Evolutionary conservation across 2,797 vertebrate species (phyloP).

Genomic region (Lacerta bilineata): DNA sequence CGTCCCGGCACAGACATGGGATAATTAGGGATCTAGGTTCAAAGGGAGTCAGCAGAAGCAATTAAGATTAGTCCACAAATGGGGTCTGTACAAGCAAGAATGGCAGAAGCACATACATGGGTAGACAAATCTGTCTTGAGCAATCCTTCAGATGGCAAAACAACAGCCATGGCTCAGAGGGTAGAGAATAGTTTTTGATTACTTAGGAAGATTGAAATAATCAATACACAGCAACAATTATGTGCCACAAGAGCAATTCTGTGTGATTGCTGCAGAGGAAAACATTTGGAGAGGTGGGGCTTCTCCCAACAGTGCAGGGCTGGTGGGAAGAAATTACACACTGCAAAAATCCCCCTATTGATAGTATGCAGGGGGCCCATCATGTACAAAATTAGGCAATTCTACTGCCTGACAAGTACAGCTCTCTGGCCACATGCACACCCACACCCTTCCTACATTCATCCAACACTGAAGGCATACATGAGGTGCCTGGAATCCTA

Average conservation of each 20-base stretch:
- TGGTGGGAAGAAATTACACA: not conserved
- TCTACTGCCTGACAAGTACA: not conserved
- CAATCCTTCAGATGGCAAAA: not conserved
- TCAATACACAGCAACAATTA: not conserved
- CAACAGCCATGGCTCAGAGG: not conserved
- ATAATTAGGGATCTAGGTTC: conserved; percentile 17
- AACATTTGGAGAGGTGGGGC: not conserved
- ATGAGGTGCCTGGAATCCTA: not conserved
- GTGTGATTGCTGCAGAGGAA: not conserved
- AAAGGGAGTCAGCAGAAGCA: conserved; percentile 18
- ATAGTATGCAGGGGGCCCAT: not conserved
- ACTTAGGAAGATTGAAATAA: not conserved
- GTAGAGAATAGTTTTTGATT: too few species aligned
- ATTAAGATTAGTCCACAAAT: conserved; percentile 22
- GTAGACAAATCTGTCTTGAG: not conserved
- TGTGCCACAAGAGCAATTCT: not conserved
- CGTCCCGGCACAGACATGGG: conserved; percentile 16
- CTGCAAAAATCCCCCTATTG: not conserved
- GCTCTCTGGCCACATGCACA: not conserved
- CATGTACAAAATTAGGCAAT: not conserved
- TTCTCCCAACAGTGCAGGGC: not conserved
- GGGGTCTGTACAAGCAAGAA: not conserved
- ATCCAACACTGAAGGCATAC: not conserved
- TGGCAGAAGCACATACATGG: not conserved
- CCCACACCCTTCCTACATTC: not conserved